Evolutionary conservation across 2,888 invertebrate species (phyloP).

Genomic region (Anodontia alba): DNA sequence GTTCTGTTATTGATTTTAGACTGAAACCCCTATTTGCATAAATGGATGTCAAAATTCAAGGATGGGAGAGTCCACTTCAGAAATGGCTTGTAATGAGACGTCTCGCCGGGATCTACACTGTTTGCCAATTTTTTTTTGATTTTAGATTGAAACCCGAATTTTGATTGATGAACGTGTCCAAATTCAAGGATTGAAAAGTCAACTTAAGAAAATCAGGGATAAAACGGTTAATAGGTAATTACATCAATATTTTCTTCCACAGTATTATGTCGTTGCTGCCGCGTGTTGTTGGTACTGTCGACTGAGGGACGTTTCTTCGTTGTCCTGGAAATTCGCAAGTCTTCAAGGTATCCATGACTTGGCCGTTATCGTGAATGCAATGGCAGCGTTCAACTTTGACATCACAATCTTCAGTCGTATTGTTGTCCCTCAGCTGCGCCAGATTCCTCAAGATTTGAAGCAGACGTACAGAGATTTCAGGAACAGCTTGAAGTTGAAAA

Average conservation of each 20-base stretch:
- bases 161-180: too few species aligned
- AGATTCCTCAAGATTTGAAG: constrained; percentile 18
- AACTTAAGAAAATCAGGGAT: too few species aligned
- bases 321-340: constrained; percentile 31
- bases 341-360: constrained; percentile 16
- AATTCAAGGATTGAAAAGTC: too few species aligned
- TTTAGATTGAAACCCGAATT: too few species aligned
- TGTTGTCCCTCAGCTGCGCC: constrained; percentile 27
- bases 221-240: too few species aligned
- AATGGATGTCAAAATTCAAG: too few species aligned
- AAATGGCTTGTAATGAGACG: too few species aligned
- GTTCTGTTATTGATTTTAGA: too few species aligned
- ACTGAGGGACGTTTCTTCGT: neutral
- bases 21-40: too few species aligned
- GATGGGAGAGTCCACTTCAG: too few species aligned
- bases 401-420: constrained; percentile 25
- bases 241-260: constrained; percentile 14
- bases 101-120: too few species aligned
- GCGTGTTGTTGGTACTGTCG: neutral
- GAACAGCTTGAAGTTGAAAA: constrained; percentile 32
- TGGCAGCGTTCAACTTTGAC: constrained; percentile 44
- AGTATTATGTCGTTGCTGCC: constrained; percentile 16
- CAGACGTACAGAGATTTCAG: neutral
- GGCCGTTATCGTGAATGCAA: constrained; percentile 28
- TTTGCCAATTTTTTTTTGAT: too few species aligned